Evolutionary conservation across 2,888 invertebrate species (phyloP).

Genomic region (Apotomis turbidana): DNA sequence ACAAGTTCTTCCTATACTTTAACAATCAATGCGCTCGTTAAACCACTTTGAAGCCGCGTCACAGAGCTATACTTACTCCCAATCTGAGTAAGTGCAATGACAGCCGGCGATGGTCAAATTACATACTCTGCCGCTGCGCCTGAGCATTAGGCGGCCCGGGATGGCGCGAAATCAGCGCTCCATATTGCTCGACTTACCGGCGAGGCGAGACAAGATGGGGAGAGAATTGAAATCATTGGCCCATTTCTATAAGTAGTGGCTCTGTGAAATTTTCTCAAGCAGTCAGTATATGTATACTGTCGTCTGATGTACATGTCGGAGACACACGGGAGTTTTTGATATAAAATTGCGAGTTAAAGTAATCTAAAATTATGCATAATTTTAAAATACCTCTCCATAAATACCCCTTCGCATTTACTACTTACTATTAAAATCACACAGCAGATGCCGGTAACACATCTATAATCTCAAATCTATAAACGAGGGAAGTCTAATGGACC

Average conservation of each 20-base stretch:
- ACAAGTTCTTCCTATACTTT: neutral
- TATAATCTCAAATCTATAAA: neutral
- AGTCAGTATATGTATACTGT: no score
- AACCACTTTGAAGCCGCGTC: neutral
- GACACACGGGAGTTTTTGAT: no score
- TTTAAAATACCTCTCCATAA: no score
- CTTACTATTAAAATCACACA: neutral
- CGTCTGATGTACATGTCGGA: no score
- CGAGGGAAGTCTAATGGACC: conserved; percentile 9
- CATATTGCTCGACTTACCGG: neutral
- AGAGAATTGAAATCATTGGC: no score
- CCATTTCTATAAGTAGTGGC: no score
- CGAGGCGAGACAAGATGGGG: no score
- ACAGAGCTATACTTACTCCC: neutral
- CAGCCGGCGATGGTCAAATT: conserved; percentile 4
- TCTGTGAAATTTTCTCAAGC: no score
- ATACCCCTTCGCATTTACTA: no score
- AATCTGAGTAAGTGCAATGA: neutral
- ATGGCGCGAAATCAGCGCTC: neutral
- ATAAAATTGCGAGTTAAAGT: no score
- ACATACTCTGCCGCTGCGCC: neutral
- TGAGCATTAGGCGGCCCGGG: neutral
- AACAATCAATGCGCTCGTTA: neutral
- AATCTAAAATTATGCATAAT: no score
- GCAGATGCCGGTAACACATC: neutral